A percentile compares a stretch with the other conserved stretches of the same genome.
These are phyloP conservation scores for Dysmachus trigonus DNA, from an alignment of 2,888 invertebrate genomes.

Conservation along the genomic window DNA sequence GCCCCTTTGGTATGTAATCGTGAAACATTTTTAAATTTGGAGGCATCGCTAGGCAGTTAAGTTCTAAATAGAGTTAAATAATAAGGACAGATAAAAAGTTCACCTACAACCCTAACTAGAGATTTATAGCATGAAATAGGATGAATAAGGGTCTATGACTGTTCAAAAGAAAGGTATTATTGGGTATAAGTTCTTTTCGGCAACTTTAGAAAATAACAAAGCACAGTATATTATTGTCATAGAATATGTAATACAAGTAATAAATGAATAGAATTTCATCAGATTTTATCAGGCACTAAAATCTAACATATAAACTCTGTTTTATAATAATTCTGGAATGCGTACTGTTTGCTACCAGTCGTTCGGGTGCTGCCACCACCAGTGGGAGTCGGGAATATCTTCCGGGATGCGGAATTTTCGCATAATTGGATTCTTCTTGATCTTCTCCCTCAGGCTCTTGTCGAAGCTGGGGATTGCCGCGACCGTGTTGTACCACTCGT, in stretches of 20 bases:
- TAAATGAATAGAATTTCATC: neutral
- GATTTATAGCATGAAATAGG: too few relatives aligned
- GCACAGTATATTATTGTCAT: neutral
- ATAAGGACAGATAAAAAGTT: too few relatives aligned
- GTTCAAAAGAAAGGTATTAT: too few relatives aligned
- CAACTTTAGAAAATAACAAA: too few relatives aligned
- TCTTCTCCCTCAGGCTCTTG: neutral
- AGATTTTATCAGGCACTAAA: neutral
- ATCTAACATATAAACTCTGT: neutral
- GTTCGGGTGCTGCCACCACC: neutral
- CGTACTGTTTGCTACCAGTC: neutral
- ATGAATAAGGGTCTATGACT: too few relatives aligned
- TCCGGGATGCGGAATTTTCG: neutral
- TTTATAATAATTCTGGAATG: neutral
- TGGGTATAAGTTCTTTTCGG: too few relatives aligned
- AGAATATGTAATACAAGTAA: neutral
- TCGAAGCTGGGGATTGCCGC: neutral
- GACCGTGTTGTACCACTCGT: neutral
- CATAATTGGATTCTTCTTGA: neutral
- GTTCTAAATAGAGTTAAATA: too few relatives aligned
- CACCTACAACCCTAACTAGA: too few relatives aligned
- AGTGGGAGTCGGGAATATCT: neutral
- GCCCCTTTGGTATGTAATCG: too few relatives aligned
- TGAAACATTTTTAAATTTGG: too few relatives aligned
- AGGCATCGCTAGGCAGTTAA: too few relatives aligned